Evolutionary conservation across 2,797 vertebrate species (phyloP).

Genomic region (Dallia pectoralis): DNA sequence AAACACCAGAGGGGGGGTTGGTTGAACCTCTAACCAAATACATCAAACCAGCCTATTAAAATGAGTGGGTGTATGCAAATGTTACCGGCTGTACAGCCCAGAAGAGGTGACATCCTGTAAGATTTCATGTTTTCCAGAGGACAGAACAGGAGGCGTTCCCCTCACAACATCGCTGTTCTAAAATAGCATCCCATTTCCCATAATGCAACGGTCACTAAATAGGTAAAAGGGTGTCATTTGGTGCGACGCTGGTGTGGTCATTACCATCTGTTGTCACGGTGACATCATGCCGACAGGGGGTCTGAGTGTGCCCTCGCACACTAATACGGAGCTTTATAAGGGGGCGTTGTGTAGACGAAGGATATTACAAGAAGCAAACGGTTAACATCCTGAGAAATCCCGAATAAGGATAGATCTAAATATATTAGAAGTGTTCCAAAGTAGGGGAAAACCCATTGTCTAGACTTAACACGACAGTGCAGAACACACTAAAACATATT

Average conservation of each 20-base stretch:
- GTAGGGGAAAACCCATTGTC: neutral
- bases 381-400: neutral
- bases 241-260: neutral
- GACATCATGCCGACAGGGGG: neutral
- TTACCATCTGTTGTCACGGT: neutral
- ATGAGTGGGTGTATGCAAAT: neutral
- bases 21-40: neutral
- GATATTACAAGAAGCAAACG: neutral
- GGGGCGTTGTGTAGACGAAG: neutral
- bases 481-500: neutral
- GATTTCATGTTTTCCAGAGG: neutral
- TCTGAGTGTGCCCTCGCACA: neutral
- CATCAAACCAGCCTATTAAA: neutral
- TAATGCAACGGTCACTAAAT: too few species aligned
- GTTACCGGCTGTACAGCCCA: neutral
- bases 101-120: neutral
- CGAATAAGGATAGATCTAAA: neutral
- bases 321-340: neutral
- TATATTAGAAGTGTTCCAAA: neutral
- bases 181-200: neutral
- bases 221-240: neutral
- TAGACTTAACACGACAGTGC: neutral
- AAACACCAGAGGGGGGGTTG: neutral
- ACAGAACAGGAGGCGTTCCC: neutral
- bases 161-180: neutral